Evolutionary conservation across 2,797 vertebrate species (phyloP), one percentile per base, ranked within the genome.

Genomic region (Leptoclinus maculatus): DNA sequence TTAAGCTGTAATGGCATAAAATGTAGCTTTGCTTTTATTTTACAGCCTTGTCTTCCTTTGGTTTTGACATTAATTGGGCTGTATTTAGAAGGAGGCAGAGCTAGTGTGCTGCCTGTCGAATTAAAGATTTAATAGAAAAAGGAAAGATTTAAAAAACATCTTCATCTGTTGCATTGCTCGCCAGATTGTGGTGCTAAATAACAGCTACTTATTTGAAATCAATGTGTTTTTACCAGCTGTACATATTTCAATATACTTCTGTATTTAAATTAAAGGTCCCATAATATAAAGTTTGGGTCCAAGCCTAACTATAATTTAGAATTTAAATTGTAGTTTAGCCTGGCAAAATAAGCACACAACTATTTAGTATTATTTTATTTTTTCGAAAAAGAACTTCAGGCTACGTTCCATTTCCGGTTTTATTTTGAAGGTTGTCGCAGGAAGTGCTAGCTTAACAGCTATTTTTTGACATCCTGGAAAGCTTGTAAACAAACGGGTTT

Each of bases 351-450:
- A 49, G 47, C 8, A 49, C 21, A 21, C 7, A 69, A 27, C 9
- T 36, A 32, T 23, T 23, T 11, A 1, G 3, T 6, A 21, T n/a
- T 49, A 34, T 13, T n/a, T n/a, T 36, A 13, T 38, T 3, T 56
- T 65, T 77, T 71, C 12, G 34, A 63, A 77, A 69, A 14, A 1
- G 0, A 47, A n/a, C 29, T 34, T 32, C 14, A 2, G 11, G 11
- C 17, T 9, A 5, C 10, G 8, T 17, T 21, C 3, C 6, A 3
- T 2, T 12, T 64, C 19, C 8, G 16, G 5, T 67, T 77, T 81
- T 79, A 82, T 68, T 86, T 67, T 83, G 82, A 85, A 79, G 49
- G 41, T 17, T 1, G 0, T 2, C 0, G n/a, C 54, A 13, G 68
- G 82, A 83, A 75, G 58, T 57, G 1, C 10, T 32, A 69, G 53